Evolutionary conservation across 2,113 vertebrate species (phyloP).

Genomic region (Helogale parvula): DNA sequence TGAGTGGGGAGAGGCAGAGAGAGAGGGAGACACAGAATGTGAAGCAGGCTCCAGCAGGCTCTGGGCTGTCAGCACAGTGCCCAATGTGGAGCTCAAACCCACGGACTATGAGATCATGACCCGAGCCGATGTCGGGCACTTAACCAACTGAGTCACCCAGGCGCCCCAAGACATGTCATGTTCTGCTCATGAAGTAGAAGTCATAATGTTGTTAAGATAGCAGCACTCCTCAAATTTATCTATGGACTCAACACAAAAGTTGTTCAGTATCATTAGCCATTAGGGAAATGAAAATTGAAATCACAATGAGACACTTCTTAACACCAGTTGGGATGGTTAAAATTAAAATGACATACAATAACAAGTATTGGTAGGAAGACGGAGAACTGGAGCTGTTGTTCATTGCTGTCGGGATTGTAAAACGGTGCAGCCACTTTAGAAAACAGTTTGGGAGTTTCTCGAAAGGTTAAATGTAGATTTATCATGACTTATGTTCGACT

Average conservation of each 20-base stretch:
- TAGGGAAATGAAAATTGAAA: constrained; percentile 26
- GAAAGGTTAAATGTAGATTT: neutral
- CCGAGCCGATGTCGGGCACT: no score
- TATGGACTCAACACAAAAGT: constrained; percentile 1
- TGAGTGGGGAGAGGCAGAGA: no score
- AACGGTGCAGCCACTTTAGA: neutral
- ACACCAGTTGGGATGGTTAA: neutral
- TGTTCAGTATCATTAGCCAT: neutral
- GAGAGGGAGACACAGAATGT: no score
- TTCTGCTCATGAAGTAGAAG: constrained; percentile 3
- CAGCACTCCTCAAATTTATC: neutral
- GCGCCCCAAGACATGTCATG: neutral
- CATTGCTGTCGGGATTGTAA: neutral
- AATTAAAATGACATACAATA: constrained; percentile 35
- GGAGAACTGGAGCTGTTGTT: neutral
- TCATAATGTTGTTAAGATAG: neutral
- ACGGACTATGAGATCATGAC: no score
- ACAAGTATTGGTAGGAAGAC: neutral
- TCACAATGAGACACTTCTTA: neutral
- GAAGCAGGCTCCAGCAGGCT: no score
- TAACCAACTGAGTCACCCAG: no score
- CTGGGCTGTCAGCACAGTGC: no score
- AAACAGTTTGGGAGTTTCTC: neutral
- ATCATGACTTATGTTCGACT: neutral
- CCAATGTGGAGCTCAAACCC: no score